Percentiles rank a stretch among this genome's conserved stretches.
Evolutionary conservation across 2,888 invertebrate genomes (phyloP).

Genomic region (Perizoma flavofasciatum): DNA sequence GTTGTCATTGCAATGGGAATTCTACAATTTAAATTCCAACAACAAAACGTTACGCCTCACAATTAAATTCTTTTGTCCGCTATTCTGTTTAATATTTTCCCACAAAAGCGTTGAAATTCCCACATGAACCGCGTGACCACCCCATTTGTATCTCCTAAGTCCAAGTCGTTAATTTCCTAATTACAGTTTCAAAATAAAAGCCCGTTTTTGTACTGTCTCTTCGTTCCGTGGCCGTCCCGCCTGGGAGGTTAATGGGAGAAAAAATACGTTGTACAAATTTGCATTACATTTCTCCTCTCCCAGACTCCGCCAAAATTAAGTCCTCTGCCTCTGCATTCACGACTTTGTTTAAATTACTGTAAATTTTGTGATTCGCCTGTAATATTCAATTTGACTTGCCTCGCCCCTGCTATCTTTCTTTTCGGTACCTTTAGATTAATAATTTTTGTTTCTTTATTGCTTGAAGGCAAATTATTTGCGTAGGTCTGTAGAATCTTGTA

Average conservation of each 20-base stretch:
- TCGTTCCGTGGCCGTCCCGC: slow-evolving; percentile 61
- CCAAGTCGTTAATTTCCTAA: slow-evolving; percentile 80
- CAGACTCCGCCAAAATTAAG: slow-evolving; percentile 65
- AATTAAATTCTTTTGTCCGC: slow-evolving; percentile 40
- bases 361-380: slow-evolving; percentile 69
- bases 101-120: slow-evolving; percentile 58
- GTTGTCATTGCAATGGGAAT: neutral
- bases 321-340: slow-evolving; percentile 67
- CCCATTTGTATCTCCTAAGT: slow-evolving; percentile 72
- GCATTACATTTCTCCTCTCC: slow-evolving; percentile 79
- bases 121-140: slow-evolving; percentile 62
- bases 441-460: slow-evolving; percentile 37
- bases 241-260: slow-evolving; percentile 79
- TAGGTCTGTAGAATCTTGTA: slow-evolving; percentile 7
- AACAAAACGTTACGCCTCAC: slow-evolving; percentile 20
- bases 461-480: slow-evolving; percentile 21
- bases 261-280: slow-evolving; percentile 83
- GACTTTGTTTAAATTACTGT: slow-evolving; percentile 77
- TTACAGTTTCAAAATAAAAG: slow-evolving; percentile 78
- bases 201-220: slow-evolving; percentile 68
- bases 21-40: slow-evolving; percentile 26
- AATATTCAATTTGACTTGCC: slow-evolving; percentile 48
- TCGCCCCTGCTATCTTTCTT: slow-evolving; percentile 20
- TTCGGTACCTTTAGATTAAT: slow-evolving; percentile 38
- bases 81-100: slow-evolving; percentile 53